A percentile compares a stretch with the other conserved stretches of the same genome.
phyloP scores from a whole-genome alignment of 2,113 vertebrate species.

The Egretta garzetta region DNA sequence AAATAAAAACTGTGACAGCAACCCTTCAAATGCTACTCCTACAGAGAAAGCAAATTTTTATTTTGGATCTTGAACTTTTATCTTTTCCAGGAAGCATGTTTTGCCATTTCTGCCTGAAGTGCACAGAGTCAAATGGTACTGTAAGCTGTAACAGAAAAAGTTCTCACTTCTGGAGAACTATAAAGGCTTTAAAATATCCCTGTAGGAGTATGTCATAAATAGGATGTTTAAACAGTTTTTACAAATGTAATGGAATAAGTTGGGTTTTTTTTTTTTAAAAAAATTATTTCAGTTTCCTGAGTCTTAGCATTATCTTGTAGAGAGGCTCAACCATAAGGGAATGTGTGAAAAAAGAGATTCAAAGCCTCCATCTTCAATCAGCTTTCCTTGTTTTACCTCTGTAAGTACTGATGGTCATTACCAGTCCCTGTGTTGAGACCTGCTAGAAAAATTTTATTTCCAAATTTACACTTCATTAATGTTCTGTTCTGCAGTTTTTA shows the following conservation, averaged over 20 bases:
- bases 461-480: background rate
- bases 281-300: background rate
- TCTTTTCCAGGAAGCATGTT: background rate
- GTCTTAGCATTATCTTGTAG: background rate
- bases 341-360: background rate
- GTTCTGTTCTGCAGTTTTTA: background rate
- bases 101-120: background rate
- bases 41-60: background rate
- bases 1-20: background rate
- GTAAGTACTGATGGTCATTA: background rate
- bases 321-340: background rate
- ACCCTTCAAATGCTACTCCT: background rate
- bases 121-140: fast-evolving
- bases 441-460: background rate
- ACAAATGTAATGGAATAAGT: background rate
- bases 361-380: background rate
- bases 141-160: background rate
- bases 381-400: background rate
- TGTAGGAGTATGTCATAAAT: background rate
- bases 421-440: background rate
- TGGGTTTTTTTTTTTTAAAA: background rate
- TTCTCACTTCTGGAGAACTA: background rate
- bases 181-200: background rate
- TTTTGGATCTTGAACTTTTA: background rate
- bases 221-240: background rate